A percentile compares a stretch with the other conserved stretches of the same genome.
Conservation (phyloP, 2,113 vertebrate species). For the Zingel zingel region DNA sequence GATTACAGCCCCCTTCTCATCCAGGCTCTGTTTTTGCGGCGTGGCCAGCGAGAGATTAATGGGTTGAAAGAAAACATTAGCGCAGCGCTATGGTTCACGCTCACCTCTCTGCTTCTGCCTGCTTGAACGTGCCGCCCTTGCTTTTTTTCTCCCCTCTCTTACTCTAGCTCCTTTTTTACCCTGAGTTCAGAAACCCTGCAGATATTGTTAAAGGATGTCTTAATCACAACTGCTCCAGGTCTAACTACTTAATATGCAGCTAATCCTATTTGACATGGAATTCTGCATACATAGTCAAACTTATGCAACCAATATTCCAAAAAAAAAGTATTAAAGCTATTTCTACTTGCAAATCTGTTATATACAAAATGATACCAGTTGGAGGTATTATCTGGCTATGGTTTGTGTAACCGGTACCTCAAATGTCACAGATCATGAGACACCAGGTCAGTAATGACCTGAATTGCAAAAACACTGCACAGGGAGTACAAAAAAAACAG, state of each 20-base stretch:
- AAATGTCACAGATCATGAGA: slow-evolving; percentile 17
- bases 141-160: background rate
- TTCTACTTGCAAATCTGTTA: background rate
- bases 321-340: background rate
- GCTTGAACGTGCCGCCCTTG: slow-evolving; percentile 18
- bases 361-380: background rate
- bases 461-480: slow-evolving; percentile 7
- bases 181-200: background rate
- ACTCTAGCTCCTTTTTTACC: background rate
- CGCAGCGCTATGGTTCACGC: slow-evolving; percentile 33
- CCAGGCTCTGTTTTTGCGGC: slow-evolving; percentile 59
- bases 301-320: background rate
- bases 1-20: slow-evolving; percentile 68
- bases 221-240: background rate
- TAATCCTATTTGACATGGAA: background rate
- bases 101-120: slow-evolving; percentile 50
- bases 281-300: background rate
- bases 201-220: slow-evolving; percentile 6
- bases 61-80: slow-evolving; percentile 72
- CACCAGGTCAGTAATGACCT: slow-evolving; percentile 7
- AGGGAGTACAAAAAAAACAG: background rate
- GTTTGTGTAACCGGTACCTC: background rate
- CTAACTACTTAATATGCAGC: background rate
- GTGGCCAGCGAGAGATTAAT: slow-evolving; percentile 70
- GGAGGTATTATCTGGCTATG: background rate